phyloP scores from a whole-genome alignment of 2,888 invertebrate species.

The Volucella inflata region DNA sequence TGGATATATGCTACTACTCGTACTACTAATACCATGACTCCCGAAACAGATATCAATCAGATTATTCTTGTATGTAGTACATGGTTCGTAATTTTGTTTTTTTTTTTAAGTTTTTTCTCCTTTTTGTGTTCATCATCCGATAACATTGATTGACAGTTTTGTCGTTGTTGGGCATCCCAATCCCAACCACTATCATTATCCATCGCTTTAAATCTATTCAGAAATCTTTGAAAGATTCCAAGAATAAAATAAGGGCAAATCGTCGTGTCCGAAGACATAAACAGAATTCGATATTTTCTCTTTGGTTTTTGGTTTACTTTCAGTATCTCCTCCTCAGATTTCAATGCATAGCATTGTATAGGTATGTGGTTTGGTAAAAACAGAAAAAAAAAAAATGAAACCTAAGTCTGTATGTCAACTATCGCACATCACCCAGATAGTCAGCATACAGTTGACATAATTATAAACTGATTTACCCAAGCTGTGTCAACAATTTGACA shows the following conservation, averaged over 20 bases:
- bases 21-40: neutral
- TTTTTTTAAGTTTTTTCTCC: neutral
- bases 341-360: conserved; percentile 22
- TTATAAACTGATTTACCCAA: conserved; percentile 66
- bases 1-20: conserved; percentile 19
- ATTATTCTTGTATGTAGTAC: conserved; percentile 15
- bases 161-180: conserved; percentile 42
- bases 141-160: conserved; percentile 70
- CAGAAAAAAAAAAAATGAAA: neutral
- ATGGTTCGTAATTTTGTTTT: neutral
- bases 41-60: conserved; percentile 68
- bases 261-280: conserved; percentile 35
- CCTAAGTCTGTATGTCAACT: conserved; percentile 1
- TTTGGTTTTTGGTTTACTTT: conserved; percentile 25
- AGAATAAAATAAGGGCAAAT: conserved; percentile 39
- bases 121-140: conserved; percentile 20
- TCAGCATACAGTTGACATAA: conserved; percentile 56
- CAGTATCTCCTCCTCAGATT: conserved; percentile 53
- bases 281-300: conserved; percentile 57
- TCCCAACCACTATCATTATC: conserved; percentile 42
- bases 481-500: conserved; percentile 63
- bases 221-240: conserved; percentile 18
- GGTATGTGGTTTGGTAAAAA: conserved; percentile 29
- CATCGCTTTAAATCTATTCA: conserved; percentile 50
- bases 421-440: conserved; percentile 39